These are phyloP conservation scores for Tetragnatha versicolor DNA, from an alignment of 1,140 invertebrate species.

Conservation along the genomic window DNA sequence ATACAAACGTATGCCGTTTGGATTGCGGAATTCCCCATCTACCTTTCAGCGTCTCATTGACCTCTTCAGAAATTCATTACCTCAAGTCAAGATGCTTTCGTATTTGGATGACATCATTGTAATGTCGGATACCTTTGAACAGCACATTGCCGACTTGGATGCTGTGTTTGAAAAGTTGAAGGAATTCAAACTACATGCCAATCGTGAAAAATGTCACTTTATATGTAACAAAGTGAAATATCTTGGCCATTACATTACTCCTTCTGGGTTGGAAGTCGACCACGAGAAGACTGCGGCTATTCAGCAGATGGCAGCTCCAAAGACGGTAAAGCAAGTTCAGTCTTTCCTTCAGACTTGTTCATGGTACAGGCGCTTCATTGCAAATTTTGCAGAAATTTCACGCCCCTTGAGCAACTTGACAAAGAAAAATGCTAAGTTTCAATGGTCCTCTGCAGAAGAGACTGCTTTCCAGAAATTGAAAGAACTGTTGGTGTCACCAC, in stretches of 20 bases:
- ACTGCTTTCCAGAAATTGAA: constrained; percentile 55
- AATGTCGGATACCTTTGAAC: neutral
- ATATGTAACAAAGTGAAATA: constrained; percentile 7
- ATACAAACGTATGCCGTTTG: constrained; percentile 64
- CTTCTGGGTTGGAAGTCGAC: constrained; percentile 57
- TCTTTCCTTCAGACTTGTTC: constrained; percentile 51
- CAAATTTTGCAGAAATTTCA: constrained; percentile 55
- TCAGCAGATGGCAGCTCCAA: constrained; percentile 45
- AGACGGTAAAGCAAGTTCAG: constrained; percentile 54
- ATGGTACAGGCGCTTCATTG: constrained; percentile 58
- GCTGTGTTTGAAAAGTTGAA: neutral
- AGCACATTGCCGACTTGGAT: neutral
- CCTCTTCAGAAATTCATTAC: constrained; percentile 53
- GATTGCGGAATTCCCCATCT: constrained; percentile 62
- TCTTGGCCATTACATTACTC: neutral
- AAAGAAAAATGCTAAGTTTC: constrained; percentile 6
- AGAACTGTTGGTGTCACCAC: constrained; percentile 56
- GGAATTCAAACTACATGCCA: neutral
- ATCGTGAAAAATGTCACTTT: constrained; percentile 17
- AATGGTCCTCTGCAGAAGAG: constrained; percentile 42
- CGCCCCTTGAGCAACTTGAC: constrained; percentile 38
- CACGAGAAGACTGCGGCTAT: constrained; percentile 57
- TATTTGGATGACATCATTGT: constrained; percentile 10
- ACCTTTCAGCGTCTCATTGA: constrained; percentile 62
- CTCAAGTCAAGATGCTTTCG: neutral